Evolutionary conservation across 2,888 invertebrate genomes (phyloP).

Genomic region (Eupithecia abbreviata): DNA sequence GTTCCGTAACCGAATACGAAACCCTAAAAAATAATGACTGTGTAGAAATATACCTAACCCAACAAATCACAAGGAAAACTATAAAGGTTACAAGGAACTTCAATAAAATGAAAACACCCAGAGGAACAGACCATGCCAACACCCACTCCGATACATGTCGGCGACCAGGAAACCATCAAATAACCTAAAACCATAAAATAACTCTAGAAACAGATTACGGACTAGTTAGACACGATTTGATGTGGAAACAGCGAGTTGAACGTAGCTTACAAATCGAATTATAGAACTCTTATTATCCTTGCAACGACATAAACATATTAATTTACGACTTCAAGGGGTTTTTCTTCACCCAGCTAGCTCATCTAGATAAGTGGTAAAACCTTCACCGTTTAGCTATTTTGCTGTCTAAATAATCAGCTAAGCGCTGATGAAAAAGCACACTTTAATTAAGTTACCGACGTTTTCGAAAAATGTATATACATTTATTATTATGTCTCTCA

Average conservation of each 20-base stretch:
- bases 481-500: too few relatives aligned
- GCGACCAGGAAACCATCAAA: constrained; percentile 48
- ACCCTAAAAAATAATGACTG: not conserved
- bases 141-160: constrained; percentile 41
- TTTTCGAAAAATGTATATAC: not conserved
- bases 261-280: not conserved
- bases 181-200: constrained; percentile 40
- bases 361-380: too few relatives aligned
- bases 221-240: not conserved
- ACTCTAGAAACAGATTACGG: constrained; percentile 4
- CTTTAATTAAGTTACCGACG: not conserved
- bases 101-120: not conserved
- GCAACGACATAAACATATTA: too few relatives aligned
- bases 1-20: too few relatives aligned
- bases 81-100: not conserved
- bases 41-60: not conserved
- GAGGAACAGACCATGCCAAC: constrained; percentile 31
- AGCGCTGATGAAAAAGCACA: not conserved
- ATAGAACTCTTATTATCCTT: not conserved
- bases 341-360: too few relatives aligned
- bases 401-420: too few relatives aligned
- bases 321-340: not conserved
- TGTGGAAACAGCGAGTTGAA: not conserved
- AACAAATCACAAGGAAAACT: constrained; percentile 1
- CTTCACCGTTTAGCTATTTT: too few relatives aligned